A percentile compares a stretch with the other conserved stretches of the same genome.
Evolutionary conservation across 2,797 vertebrate genomes (phyloP).

Genomic region (Falco concolor): DNA sequence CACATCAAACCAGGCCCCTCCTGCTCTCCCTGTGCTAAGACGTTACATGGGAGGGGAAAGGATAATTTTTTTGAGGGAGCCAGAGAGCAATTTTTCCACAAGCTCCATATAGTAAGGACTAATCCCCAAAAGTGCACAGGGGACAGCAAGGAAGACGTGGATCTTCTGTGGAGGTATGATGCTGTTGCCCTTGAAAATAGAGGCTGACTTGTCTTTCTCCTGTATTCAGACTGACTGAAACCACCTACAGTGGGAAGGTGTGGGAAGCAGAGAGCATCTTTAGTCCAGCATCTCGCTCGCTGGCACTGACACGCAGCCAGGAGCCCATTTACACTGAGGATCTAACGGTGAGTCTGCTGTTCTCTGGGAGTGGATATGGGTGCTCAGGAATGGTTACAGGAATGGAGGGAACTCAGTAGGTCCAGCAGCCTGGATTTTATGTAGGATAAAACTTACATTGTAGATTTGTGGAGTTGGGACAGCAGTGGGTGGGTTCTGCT

Average conservation of each 20-base stretch:
- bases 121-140: background rate
- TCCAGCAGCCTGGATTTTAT: background rate
- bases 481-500: background rate
- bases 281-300: slow-evolving; percentile 71
- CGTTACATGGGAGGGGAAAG: background rate
- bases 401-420: background rate
- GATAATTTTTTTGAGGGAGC: background rate
- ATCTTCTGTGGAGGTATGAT: background rate
- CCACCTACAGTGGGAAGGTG: slow-evolving; percentile 82
- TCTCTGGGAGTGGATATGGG: background rate
- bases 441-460: background rate
- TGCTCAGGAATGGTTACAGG: background rate
- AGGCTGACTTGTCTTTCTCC: background rate
- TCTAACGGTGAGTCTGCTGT: slow-evolving; percentile 68
- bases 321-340: slow-evolving; percentile 88
- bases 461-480: background rate
- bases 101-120: background rate
- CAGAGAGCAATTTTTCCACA: background rate
- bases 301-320: slow-evolving; percentile 89
- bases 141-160: background rate
- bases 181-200: background rate
- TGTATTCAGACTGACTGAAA: slow-evolving; percentile 87
- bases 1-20: background rate
- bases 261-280: slow-evolving; percentile 78
- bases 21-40: background rate